Evolutionary conservation across 2,888 invertebrate genomes (phyloP).

Genomic region (Dynastes hyllus): DNA sequence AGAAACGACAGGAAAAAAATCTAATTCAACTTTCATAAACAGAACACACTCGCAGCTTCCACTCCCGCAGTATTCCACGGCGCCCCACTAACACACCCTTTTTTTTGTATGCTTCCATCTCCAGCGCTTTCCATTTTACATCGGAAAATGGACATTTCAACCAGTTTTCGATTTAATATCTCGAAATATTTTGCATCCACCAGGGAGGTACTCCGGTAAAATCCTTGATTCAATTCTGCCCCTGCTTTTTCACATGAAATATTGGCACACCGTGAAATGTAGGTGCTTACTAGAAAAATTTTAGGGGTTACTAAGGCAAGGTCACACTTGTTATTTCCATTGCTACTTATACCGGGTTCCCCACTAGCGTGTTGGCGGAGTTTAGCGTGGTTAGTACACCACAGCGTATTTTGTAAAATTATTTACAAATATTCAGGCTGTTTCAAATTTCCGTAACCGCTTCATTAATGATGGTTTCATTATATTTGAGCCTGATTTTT

Average conservation of each 20-base stretch:
- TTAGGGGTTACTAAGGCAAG: neutral
- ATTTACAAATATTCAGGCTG: too few species aligned
- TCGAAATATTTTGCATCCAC: slow-evolving; percentile 37
- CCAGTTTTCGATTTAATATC: slow-evolving; percentile 38
- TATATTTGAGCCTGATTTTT: too few species aligned
- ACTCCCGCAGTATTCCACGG: neutral
- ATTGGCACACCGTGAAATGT: neutral
- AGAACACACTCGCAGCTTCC: slow-evolving; percentile 8
- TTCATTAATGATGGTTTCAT: too few species aligned
- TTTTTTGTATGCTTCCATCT: slow-evolving; percentile 8
- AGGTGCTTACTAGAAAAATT: neutral
- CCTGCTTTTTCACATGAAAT: slow-evolving; percentile 13
- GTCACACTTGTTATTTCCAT: too few species aligned
- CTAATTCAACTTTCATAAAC: slow-evolving; percentile 27
- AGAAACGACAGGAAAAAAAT: slow-evolving; percentile 14
- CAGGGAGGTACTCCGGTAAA: neutral
- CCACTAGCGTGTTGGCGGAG: too few species aligned
- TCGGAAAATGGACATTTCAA: slow-evolving; percentile 30
- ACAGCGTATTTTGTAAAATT: too few species aligned
- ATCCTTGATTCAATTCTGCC: slow-evolving; percentile 17
- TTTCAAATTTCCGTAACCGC: too few species aligned
- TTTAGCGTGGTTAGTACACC: too few species aligned
- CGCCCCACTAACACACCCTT: slow-evolving; percentile 15
- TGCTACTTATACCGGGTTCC: too few species aligned
- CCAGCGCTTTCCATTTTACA: neutral